A percentile compares a stretch with the other conserved stretches of the same genome.
phyloP scores from a whole-genome alignment of 2,888 invertebrate species.

The Oligia latruncula region DNA sequence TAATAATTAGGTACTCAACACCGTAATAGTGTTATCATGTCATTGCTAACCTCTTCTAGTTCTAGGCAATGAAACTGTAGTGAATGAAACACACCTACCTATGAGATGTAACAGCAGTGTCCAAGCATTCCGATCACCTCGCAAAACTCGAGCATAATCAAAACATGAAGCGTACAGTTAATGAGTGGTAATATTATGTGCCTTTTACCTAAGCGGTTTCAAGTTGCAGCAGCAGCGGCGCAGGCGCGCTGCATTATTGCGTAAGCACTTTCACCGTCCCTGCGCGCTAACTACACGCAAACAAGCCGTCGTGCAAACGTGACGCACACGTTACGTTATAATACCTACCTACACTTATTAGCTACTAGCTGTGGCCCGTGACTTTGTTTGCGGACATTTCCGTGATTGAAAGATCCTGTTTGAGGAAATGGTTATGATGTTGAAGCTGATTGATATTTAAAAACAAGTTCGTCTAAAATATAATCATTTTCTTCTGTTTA shows the following conservation, averaged over 20 bases:
- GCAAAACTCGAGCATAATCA: slow-evolving; percentile 23
- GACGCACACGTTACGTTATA: slow-evolving; percentile 76
- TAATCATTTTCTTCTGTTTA: background rate
- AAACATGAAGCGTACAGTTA: slow-evolving; percentile 26
- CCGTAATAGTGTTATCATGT: background rate
- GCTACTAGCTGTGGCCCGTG: slow-evolving; percentile 35
- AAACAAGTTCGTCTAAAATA: background rate
- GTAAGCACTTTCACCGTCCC: slow-evolving; percentile 87
- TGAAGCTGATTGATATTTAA: background rate
- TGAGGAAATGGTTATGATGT: background rate
- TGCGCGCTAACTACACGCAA: slow-evolving; percentile 71
- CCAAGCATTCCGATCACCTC: slow-evolving; percentile 12
- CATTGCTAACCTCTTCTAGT: background rate
- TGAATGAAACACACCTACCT: background rate
- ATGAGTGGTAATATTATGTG: slow-evolving; percentile 47
- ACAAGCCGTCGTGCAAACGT: slow-evolving; percentile 61
- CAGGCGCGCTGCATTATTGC: slow-evolving; percentile 79
- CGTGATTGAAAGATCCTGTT: slow-evolving; percentile 8
- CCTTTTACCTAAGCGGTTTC: slow-evolving; percentile 64
- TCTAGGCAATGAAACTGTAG: background rate
- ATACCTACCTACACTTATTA: slow-evolving; percentile 47
- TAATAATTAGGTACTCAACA: background rate
- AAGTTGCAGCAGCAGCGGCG: slow-evolving; percentile 75
- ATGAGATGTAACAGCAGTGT: slow-evolving; percentile 3
- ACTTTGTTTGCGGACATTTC: slow-evolving; percentile 48